Evolutionary conservation across 2,113 vertebrate species (phyloP), one percentile per base, ranked within the genome.

Genomic region (Pelecanoides urinatrix): DNA sequence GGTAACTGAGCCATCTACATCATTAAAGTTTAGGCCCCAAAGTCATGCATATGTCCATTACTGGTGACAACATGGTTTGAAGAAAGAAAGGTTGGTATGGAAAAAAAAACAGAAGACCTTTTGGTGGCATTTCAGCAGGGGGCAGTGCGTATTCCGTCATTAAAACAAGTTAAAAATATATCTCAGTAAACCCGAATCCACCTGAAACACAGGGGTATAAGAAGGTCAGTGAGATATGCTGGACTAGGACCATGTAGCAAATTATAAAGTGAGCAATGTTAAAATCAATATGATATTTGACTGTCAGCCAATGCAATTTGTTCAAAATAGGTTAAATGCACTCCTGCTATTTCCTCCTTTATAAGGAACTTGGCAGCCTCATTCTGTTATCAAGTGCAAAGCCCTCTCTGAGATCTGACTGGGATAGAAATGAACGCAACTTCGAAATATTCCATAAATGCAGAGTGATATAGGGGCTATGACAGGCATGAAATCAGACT

Each of bases 261-360:
- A 93, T 96, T 92, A 89, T 87, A 86, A 95, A 95, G 47, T 82
- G 55, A 93, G 63, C 30, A 90, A 27, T 87, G 82, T 50, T 92
- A 93, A 95, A 96, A 96, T 96, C 94, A 95, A 96, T 97, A 95
- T 83, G 71, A 96, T 94, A 97, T 96, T 92, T 97, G 96, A 97
- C 85, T 92, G 83, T 68, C 90, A 95, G 91, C 94, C 95, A 96
- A 95, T 88, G 80, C 21, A 97, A 95, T 96, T 95, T 97, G 82
- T 93, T 93, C 94, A 96, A 94, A 96, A 94, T 80, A 74, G 32
- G 91, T 93, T 95, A 95, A 97, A 95, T 91, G 76, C 73, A 72
- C 74, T 91, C 71, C 47, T 90, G 49, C 70, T 29, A 78, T 94
- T 97, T 96, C 94, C 95, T 92, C 45, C 55, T 95, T 88, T 94